phyloP scores from a whole-genome alignment of 2,888 invertebrate species.

The Hydrotaea diabolus region DNA sequence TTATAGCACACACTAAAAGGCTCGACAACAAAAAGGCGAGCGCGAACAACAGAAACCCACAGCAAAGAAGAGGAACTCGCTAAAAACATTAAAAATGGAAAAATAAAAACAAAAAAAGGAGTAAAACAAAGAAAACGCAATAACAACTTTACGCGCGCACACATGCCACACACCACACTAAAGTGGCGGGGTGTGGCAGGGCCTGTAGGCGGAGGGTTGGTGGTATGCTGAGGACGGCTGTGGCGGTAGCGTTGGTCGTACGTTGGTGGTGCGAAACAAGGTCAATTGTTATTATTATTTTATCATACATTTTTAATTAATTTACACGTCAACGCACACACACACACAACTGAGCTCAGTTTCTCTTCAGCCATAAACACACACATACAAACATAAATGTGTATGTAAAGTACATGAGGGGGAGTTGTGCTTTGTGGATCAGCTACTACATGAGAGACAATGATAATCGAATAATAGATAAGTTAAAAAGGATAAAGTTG shows the following conservation, averaged over 20 bases:
- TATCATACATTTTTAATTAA: constrained; percentile 76
- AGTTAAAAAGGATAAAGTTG: too few species aligned
- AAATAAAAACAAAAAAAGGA: not conserved
- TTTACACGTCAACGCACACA: constrained; percentile 69
- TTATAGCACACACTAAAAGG: not conserved
- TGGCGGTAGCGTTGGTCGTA: constrained; percentile 20
- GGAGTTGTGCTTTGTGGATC: too few species aligned
- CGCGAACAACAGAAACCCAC: not conserved
- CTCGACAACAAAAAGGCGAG: constrained; percentile 3
- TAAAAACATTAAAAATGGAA: constrained; percentile 6
- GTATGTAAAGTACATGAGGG: too few species aligned
- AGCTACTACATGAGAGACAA: too few species aligned
- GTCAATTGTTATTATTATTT: constrained; percentile 75
- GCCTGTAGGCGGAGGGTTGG: not conserved
- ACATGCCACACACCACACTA: not conserved
- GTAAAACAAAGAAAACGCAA: not conserved
- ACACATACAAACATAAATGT: not conserved
- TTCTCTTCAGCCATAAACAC: not conserved
- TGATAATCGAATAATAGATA: too few species aligned
- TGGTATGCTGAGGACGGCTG: not conserved
- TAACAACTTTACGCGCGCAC: constrained; percentile 5
- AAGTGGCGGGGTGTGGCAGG: not conserved
- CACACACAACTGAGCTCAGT: constrained; percentile 33
- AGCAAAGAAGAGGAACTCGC: not conserved
- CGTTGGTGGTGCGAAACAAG: constrained; percentile 71